A percentile compares a stretch with the other conserved stretches of the same genome.
phyloP scores from a whole-genome alignment of 2,797 vertebrate species.

The Neopelma chrysocephalum region DNA sequence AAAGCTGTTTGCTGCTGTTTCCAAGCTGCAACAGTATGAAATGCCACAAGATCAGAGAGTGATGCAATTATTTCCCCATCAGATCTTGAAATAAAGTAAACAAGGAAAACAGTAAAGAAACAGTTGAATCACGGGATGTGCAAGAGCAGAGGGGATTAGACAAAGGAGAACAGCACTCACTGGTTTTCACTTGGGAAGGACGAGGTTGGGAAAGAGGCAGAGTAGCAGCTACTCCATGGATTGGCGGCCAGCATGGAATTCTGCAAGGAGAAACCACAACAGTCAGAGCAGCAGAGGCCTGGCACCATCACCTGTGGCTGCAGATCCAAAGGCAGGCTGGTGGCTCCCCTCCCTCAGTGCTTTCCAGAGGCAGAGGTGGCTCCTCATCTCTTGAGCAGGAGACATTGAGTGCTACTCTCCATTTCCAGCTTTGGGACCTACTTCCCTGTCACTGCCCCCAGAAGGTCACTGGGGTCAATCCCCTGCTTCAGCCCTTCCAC shows the following conservation, averaged over 20 bases:
- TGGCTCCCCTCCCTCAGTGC: background rate
- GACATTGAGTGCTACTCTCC: background rate
- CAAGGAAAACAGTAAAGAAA: slow-evolving; percentile 37
- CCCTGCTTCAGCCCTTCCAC: background rate
- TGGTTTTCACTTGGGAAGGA: slow-evolving; percentile 71
- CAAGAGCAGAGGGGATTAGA: background rate
- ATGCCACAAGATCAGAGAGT: slow-evolving; percentile 1
- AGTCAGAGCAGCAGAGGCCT: background rate
- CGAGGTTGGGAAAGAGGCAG: slow-evolving; percentile 47
- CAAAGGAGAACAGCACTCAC: slow-evolving; percentile 65
- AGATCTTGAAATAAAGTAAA: slow-evolving; percentile 36
- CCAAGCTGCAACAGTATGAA: slow-evolving; percentile 19
- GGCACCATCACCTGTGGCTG: accelerated
- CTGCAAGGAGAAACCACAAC: slow-evolving; percentile 67
- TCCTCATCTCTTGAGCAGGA: accelerated
- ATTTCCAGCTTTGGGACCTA: background rate
- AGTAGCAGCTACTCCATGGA: slow-evolving; percentile 65
- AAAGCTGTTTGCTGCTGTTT: background rate
- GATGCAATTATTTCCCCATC: slow-evolving; percentile 60
- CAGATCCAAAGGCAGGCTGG: accelerated
- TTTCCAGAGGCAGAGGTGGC: background rate
- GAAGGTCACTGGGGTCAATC: background rate
- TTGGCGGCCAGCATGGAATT: slow-evolving; percentile 61
- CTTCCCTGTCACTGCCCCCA: background rate
- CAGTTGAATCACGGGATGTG: background rate